Percentiles rank a stretch among this genome's conserved stretches.
phyloP scores from a whole-genome alignment of 1,140 invertebrate species.

The Hylaeus anthracinus region DNA sequence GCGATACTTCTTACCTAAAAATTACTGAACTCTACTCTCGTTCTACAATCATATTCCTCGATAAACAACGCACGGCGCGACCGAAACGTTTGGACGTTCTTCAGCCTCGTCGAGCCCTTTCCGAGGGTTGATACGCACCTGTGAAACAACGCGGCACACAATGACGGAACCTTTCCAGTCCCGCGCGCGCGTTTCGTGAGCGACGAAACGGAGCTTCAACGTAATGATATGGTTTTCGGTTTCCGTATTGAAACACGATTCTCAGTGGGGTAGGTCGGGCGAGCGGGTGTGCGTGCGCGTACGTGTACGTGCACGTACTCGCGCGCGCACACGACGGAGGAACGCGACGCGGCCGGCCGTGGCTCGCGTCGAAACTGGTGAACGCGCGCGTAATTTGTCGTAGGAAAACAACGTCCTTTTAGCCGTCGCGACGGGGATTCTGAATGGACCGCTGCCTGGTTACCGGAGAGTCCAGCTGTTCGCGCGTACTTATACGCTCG shows the following conservation, averaged over 20 bases:
- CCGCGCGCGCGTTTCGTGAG: constrained; percentile 54
- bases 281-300: constrained; percentile 44
- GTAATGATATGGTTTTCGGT: constrained; percentile 80
- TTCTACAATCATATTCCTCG: too few relatives aligned
- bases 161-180: neutral
- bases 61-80: too few relatives aligned
- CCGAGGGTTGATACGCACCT: constrained; percentile 13
- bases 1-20: too few relatives aligned
- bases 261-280: constrained; percentile 76
- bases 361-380: constrained; percentile 7
- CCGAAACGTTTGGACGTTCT: too few relatives aligned
- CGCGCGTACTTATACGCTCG: neutral
- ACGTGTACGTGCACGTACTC: constrained; percentile 20
- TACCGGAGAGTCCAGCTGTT: constrained; percentile 33
- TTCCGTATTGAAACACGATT: constrained; percentile 80
- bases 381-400: constrained; percentile 56
- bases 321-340: constrained; percentile 19
- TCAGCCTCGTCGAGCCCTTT: too few relatives aligned
- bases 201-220: constrained; percentile 72
- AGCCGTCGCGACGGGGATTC: constrained; percentile 36
- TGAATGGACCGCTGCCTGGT: constrained; percentile 45
- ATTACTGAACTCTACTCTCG: too few relatives aligned
- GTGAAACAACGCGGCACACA: neutral
- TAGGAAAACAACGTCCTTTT: constrained; percentile 55
- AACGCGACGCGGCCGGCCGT: constrained; percentile 32